Evolutionary conservation across 35 echinoderm and acorn worm species (phyloP), one percentile per base, ranked within the genome.

Genomic region (Eucidaris tribuloides): DNA sequence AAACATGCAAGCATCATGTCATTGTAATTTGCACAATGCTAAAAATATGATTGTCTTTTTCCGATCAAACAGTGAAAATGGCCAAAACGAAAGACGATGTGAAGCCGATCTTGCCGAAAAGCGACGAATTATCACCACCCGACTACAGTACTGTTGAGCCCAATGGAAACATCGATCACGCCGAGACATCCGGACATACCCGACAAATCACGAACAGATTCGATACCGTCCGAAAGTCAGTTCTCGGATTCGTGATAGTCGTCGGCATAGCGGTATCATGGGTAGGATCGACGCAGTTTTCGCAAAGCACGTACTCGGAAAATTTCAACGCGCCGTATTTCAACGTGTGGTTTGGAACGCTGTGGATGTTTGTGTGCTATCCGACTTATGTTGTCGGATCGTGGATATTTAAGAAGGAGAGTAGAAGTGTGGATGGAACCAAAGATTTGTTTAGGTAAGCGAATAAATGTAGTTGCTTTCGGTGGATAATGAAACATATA

Each of bases 311-410:
- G 1, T 98, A 98, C 68, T 86, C 90, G 19, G 68, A 82, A 20
- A 90, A 56, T 7, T 98, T 98, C 64, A 82, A 86, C 22, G 91
- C 90, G 3, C 90, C 95, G 2, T 93, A 88, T 46, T 92, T 98
- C 35, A 92, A 81, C 31, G 88, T 93, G 0, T 98, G 95, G 95
- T 98, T 98, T 59, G 85, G 81, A 14, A 98, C 95, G 2, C 33
- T 62, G 0, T 98, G 95, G 95, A 98, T 98, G 95, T 71, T 93
- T 20, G 65, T 90, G 7, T 98, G 95, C 52, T 98, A 98, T 76
- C 95, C 95, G 32, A 62, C 77, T 13, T 93, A 98, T 55, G 20
- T 98, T 18, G 11, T 93, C 29, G 86, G 85, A 25, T 52, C 83
- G 23, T 64, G 81, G 24, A 34, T 93, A 19, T 65, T 98, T 7